These are phyloP conservation scores for Eurytoma adleriae DNA, from an alignment of 2,888 invertebrate species.

Conservation along the genomic window DNA sequence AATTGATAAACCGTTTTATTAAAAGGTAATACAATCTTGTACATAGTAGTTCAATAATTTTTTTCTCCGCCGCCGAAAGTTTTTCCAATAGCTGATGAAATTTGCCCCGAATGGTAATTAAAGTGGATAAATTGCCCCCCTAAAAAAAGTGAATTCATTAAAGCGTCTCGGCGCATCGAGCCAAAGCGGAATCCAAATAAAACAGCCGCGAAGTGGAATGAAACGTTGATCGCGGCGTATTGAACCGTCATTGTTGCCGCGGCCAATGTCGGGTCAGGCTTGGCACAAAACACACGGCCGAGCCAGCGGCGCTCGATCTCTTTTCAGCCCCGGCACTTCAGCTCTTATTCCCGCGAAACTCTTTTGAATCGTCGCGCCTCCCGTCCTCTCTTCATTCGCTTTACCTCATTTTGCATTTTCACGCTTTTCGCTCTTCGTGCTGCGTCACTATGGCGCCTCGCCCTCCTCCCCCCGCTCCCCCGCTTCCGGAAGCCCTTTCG, in stretches of 20 bases:
- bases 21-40: too few relatives aligned
- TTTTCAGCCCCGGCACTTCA: background rate
- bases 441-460: background rate
- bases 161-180: background rate
- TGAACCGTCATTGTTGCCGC: constrained; percentile 6
- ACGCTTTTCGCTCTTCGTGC: constrained; percentile 28
- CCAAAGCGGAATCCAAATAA: background rate
- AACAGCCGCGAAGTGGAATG: background rate
- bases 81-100: too few relatives aligned
- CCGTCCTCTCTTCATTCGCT: constrained; percentile 41
- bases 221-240: background rate
- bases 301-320: constrained; percentile 8
- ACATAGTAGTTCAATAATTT: too few relatives aligned
- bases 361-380: constrained; percentile 24
- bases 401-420: constrained; percentile 49
- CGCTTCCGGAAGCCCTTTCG: constrained; percentile 40
- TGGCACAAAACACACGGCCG: background rate
- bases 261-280: background rate
- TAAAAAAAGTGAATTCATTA: too few relatives aligned
- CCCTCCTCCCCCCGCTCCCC: background rate
- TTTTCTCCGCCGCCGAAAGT: too few relatives aligned
- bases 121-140: too few relatives aligned
- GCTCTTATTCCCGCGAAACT: constrained; percentile 19
- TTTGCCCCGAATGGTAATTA: too few relatives aligned
- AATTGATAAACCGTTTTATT: too few relatives aligned